Percentiles rank a stretch among this genome's conserved stretches.
These are phyloP conservation scores for Aleiodes testaceus DNA, from an alignment of 2,888 invertebrate species.

Conservation along the genomic window DNA sequence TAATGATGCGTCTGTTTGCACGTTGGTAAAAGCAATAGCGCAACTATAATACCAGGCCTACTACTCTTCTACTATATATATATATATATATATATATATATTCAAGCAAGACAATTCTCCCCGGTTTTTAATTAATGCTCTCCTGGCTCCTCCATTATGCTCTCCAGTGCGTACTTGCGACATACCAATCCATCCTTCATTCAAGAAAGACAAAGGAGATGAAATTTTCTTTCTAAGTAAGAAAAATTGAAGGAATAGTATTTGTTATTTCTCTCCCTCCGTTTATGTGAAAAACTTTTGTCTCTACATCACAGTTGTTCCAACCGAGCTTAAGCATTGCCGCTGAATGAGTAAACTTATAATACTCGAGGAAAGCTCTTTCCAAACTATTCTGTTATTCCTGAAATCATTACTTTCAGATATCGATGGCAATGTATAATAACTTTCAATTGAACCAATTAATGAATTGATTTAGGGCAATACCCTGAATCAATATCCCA, in stretches of 20 bases:
- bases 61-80: not conserved
- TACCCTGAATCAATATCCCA: not conserved
- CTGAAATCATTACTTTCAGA: not conserved
- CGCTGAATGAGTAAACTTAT: conserved; percentile 11
- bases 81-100: not conserved
- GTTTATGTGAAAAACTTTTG: not conserved
- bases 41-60: conserved; percentile 42
- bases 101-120: not conserved
- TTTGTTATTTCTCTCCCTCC: not conserved
- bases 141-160: not conserved
- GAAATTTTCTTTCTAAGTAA: not conserved
- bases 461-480: no score
- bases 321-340: not conserved
- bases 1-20: conserved; percentile 58
- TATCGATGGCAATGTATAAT: no score
- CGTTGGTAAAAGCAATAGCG: conserved; percentile 56
- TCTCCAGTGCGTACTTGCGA: not conserved
- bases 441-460: no score
- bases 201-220: conserved; percentile 6
- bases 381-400: not conserved
- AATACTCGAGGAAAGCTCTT: not conserved
- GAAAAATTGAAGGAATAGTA: no score
- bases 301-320: conserved; percentile 1
- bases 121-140: conserved; percentile 23
- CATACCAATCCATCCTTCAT: conserved; percentile 21